phyloP scores from a whole-genome alignment of 2,888 invertebrate species.

The Drosophila paramelanica region DNA sequence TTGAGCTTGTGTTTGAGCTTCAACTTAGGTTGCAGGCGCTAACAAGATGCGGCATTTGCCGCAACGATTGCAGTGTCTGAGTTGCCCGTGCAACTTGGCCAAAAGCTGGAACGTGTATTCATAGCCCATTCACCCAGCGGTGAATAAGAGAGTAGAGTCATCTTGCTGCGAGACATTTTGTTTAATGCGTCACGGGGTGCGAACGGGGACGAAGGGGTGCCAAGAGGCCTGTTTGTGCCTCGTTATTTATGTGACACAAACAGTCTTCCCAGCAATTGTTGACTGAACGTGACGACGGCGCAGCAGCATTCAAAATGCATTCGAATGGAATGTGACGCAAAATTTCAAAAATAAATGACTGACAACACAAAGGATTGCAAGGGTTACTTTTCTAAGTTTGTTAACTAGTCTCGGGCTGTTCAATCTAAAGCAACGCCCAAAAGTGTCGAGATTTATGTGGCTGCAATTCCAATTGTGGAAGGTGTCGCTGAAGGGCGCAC shows the following conservation, averaged over 20 bases:
- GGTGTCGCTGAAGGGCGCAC: slow-evolving; percentile 2
- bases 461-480: not conserved
- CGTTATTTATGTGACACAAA: slow-evolving; percentile 66
- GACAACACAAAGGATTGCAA: slow-evolving; percentile 3
- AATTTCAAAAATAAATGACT: not conserved
- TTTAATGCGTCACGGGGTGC: slow-evolving; percentile 10
- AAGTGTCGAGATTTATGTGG: slow-evolving; percentile 1
- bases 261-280: slow-evolving; percentile 47
- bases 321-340: slow-evolving; percentile 58
- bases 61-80: not conserved
- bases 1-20: slow-evolving; percentile 20
- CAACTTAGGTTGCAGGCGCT: slow-evolving; percentile 23
- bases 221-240: slow-evolving; percentile 21
- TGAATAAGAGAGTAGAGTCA: not conserved
- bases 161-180: slow-evolving; percentile 42
- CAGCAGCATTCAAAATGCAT: slow-evolving; percentile 42
- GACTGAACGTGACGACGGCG: slow-evolving; percentile 20
- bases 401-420: slow-evolving; percentile 12
- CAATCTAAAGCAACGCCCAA: slow-evolving; percentile 4
- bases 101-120: slow-evolving; percentile 14
- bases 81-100: no score
- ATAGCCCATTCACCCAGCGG: slow-evolving; percentile 19
- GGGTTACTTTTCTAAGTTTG: slow-evolving; percentile 52
- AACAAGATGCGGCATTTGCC: slow-evolving; percentile 9
- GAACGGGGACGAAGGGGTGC: slow-evolving; percentile 35